phyloP scores from a whole-genome alignment of 2,797 vertebrate species.

The Eulemur coronatus region DNA sequence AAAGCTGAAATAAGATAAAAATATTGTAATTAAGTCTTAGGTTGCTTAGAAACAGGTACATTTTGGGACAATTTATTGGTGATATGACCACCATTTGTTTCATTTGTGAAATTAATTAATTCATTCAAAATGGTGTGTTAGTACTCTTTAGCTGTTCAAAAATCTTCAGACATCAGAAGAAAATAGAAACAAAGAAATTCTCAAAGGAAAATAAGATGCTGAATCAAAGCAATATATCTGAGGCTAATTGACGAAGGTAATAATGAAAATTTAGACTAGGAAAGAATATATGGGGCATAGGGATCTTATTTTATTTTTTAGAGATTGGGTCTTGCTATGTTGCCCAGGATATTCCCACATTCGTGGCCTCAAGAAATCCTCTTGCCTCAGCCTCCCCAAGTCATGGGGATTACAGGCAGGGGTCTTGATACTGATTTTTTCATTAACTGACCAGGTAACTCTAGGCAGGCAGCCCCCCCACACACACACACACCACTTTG shows the following conservation, averaged over 20 bases:
- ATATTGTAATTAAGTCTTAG: slow-evolving; percentile 56
- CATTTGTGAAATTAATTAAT: slow-evolving; percentile 31
- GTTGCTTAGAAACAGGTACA: slow-evolving; percentile 71
- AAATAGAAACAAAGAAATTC: neutral
- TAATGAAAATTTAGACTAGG: neutral
- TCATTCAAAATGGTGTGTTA: neutral
- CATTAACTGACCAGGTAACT: neutral
- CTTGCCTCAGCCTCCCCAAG: neutral
- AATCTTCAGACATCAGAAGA: slow-evolving; percentile 31
- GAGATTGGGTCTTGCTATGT: neutral
- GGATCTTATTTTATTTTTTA: neutral
- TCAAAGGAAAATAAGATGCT: neutral
- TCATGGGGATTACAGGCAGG: neutral
- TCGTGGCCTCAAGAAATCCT: neutral
- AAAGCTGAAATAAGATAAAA: neutral
- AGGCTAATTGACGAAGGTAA: neutral
- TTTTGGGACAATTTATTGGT: slow-evolving; percentile 53
- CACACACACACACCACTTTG: neutral
- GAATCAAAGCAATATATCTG: slow-evolving; percentile 26
- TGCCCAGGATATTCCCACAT: neutral
- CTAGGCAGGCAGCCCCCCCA: no score
- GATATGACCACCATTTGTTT: neutral
- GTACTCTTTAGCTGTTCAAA: slow-evolving; percentile 39
- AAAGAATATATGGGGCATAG: neutral
- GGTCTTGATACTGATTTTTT: neutral